Evolutionary conservation across 2,888 invertebrate genomes (phyloP).

Genomic region (Adelphocoris suturalis): DNA sequence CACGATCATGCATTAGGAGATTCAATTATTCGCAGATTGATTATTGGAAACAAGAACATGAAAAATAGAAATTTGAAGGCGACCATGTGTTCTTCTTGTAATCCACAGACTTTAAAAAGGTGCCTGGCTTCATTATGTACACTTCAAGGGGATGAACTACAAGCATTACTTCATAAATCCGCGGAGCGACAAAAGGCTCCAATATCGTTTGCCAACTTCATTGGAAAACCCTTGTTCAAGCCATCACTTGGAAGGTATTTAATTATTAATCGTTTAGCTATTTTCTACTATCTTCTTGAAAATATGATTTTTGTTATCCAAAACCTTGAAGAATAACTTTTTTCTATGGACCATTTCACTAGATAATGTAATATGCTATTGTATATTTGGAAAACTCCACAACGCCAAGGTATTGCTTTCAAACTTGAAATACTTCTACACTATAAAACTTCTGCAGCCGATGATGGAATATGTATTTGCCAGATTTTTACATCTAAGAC

Average conservation of each 20-base stretch:
- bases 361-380: no score
- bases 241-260: slow-evolving; percentile 62
- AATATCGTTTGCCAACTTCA: slow-evolving; percentile 1
- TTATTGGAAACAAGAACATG: slow-evolving; percentile 34
- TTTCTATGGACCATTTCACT: no score
- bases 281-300: no score
- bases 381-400: no score
- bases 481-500: no score
- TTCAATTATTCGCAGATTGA: slow-evolving; percentile 46
- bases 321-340: no score
- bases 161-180: slow-evolving; percentile 2
- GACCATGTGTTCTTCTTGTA: slow-evolving; percentile 51
- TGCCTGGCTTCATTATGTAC: slow-evolving; percentile 42
- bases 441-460: no score
- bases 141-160: slow-evolving; percentile 4
- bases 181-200: slow-evolving; percentile 57
- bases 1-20: slow-evolving; percentile 60
- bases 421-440: no score
- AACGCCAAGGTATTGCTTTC: no score
- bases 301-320: no score
- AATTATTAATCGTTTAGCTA: neutral
- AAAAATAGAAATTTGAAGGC: slow-evolving; percentile 12
- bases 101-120: slow-evolving; percentile 44
- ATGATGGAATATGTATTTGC: no score
- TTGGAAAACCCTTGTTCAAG: slow-evolving; percentile 52